Conservation (phyloP, 2,113 vertebrate genomes). For the Rhodinocichla rosea region DNA sequence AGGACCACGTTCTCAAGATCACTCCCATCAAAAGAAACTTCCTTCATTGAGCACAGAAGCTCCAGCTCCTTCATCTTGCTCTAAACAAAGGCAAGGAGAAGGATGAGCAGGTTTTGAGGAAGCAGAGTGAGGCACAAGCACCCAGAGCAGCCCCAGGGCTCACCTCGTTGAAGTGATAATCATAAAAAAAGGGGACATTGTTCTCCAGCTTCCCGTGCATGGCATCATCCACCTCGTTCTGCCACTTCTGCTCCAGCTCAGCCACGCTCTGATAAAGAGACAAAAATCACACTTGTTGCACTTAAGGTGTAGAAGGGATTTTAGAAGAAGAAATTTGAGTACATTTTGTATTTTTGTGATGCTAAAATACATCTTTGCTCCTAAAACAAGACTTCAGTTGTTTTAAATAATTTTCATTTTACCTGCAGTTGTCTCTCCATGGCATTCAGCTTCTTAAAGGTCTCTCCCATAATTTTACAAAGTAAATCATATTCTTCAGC, state of each 20-base stretch:
- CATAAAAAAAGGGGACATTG: slow-evolving; percentile 92
- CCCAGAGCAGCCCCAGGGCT: neutral
- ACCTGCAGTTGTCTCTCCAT: slow-evolving; percentile 97
- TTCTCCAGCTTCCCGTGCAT: slow-evolving; percentile 93
- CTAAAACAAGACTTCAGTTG: neutral
- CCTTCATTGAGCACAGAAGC: slow-evolving; percentile 94
- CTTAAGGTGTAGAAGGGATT: neutral
- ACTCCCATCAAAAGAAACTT: slow-evolving; percentile 90
- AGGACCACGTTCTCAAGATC: slow-evolving; percentile 95
- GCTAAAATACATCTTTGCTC: neutral
- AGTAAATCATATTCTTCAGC: slow-evolving; percentile 93
- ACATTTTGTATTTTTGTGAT: neutral
- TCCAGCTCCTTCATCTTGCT: slow-evolving; percentile 98
- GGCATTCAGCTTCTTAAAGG: slow-evolving; percentile 97
- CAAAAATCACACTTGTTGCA: neutral
- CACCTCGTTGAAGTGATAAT: slow-evolving; percentile 98
- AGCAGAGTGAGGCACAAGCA: neutral
- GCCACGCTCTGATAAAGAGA: slow-evolving; percentile 86
- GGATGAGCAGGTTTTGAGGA: neutral
- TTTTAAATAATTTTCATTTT: neutral
- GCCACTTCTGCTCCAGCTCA: slow-evolving; percentile 98
- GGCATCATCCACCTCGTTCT: slow-evolving; percentile 93
- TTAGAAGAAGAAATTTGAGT: neutral
- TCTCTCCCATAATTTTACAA: slow-evolving; percentile 98
- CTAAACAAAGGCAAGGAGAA: slow-evolving; percentile 53